Base-by-base conservation (phyloP, 1,140 invertebrate species). In the Arion vulgaris region DNA sequence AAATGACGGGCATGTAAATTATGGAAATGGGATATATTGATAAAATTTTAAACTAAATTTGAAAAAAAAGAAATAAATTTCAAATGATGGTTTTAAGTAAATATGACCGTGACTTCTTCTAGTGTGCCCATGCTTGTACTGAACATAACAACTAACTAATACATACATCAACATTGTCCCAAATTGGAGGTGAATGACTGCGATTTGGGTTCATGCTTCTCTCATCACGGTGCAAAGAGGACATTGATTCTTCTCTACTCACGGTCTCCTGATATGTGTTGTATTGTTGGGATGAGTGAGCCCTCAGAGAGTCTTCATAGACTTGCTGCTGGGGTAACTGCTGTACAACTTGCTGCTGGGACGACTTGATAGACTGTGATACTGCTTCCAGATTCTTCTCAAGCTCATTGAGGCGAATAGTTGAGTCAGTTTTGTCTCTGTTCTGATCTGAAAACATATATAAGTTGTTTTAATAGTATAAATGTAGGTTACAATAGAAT, bases 121-220 rank as follows among this genome's bases (percentile, higher is more conserved):
- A 62, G 26, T 62, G 57, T 62, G 57, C 26, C 57, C 57, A 13
- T 62, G 57, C 57, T 62, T 9, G 15, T 19, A 5, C 11, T 15
- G 26, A 9, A 62, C 4, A n/a, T 23, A 62, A 62, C 11, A 62
- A 62, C 57, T n/a, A 28, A 51, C 57, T 4, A 41, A 84, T 83
- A 86, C 85, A 82, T 86, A 86, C 84, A 86, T 86, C 80, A 82
- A 84, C 75, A 81, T 89, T 90, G 81, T 90, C 89, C 89, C 89
- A 90, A 32, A 80, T 78, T 51, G 87, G 88, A 66, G 89, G 87
- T 71, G 89, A 90, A 81, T 86, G 86, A 85, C 89, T 87, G 78
- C 89, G 85, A 45, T 84, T 82, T 39, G 41, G 80, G 41, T 81
- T 17, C 73, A 51, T 75, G 73, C 73, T 36, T 51, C 45, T 41